Conservation (phyloP, 2,888 invertebrate genomes). For the Holacanthella duospinosa region DNA sequence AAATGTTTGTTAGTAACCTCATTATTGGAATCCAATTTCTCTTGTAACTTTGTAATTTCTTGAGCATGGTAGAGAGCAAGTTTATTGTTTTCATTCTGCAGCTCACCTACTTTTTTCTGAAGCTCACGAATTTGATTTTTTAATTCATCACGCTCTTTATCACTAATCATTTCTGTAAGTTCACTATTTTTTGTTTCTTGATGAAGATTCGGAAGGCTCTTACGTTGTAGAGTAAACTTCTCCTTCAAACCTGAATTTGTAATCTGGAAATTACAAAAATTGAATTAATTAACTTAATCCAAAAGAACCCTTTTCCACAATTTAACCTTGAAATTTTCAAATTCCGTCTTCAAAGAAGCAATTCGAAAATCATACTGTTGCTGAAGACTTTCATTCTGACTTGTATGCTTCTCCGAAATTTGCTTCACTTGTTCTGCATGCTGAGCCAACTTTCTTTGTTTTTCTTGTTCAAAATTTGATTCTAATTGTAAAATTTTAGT, state of each 20-base stretch:
- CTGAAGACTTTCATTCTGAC: not conserved
- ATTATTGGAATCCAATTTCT: not conserved
- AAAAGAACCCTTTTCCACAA: not conserved
- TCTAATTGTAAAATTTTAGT: slow-evolving; percentile 8
- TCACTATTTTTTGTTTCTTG: not conserved
- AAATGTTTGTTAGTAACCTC: not conserved
- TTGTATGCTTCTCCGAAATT: not conserved
- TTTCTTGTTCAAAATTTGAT: slow-evolving; percentile 13
- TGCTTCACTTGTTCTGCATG: not conserved
- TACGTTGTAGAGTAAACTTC: slow-evolving; percentile 14
- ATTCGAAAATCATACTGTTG: not conserved
- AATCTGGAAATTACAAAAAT: not conserved
- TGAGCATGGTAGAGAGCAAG: not conserved
- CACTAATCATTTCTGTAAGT: not conserved
- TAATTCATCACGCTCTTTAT: not conserved
- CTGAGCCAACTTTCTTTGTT: not conserved
- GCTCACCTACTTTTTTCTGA: not conserved
- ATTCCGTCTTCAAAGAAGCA: not conserved
- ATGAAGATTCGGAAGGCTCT: not conserved
- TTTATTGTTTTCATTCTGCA: not conserved
- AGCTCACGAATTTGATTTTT: not conserved
- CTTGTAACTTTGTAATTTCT: not conserved
- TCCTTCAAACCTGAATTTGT: not conserved
- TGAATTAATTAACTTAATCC: not conserved
- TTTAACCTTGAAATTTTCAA: not conserved